Conservation (phyloP, 2,113 vertebrate species). For the Onychostoma macrolepis region DNA sequence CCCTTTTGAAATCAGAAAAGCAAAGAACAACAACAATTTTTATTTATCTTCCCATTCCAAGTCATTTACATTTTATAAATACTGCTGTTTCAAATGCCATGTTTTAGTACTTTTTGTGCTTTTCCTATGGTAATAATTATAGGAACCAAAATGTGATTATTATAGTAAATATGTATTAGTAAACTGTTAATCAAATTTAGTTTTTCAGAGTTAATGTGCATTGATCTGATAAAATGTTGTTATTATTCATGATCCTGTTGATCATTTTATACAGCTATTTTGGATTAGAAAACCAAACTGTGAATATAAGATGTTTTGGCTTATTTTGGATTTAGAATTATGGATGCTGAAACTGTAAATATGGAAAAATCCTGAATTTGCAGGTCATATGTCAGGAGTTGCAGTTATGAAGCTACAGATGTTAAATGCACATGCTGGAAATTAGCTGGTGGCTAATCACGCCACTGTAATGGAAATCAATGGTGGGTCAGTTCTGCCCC, state of each 20-base stretch:
- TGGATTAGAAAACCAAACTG: conserved; percentile 4
- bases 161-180: background rate
- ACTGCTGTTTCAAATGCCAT: background rate
- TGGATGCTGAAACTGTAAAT: background rate
- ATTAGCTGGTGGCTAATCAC: conserved; percentile 50
- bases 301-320: background rate
- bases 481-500: conserved; percentile 5
- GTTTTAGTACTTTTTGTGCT: background rate
- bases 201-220: background rate
- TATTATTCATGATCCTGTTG: background rate
- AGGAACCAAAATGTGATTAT: background rate
- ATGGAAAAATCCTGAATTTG: background rate
- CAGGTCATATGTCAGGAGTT: conserved; percentile 12
- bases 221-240: background rate
- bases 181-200: background rate
- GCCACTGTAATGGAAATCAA: conserved; percentile 49
- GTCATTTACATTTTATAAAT: background rate
- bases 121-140: background rate
- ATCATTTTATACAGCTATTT: background rate
- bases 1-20: background rate
- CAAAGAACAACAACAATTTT: background rate
- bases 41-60: background rate
- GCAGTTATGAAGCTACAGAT: conserved; percentile 16
- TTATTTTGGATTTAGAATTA: background rate
- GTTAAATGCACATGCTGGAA: conserved; percentile 50